A percentile compares a stretch with the other conserved stretches of the same genome.
Evolutionary conservation across 1,140 invertebrate species (phyloP).

Genomic region (Drosophila takahashii): DNA sequence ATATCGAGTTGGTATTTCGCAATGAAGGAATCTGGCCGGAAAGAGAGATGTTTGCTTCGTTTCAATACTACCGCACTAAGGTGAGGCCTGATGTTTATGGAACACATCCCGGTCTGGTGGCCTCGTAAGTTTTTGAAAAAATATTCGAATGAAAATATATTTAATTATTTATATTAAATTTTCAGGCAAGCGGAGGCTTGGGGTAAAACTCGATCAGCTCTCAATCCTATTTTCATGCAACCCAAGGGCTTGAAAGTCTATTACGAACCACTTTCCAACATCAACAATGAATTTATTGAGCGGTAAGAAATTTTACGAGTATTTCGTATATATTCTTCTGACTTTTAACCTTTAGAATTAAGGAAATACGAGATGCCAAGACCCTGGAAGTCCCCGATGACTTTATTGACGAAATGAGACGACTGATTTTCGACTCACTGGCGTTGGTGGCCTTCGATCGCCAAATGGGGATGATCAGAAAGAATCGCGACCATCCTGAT

Average conservation of each 20-base stretch:
- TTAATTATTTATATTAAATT: too few relatives aligned
- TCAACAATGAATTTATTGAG: constrained; percentile 71
- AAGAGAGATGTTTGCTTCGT: constrained; percentile 46
- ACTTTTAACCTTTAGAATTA: constrained; percentile 37
- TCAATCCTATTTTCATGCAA: constrained; percentile 74
- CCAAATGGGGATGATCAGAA: constrained; percentile 85
- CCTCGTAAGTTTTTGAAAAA: background rate
- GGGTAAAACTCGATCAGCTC: constrained; percentile 26
- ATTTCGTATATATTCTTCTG: too few relatives aligned
- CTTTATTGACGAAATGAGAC: constrained; percentile 88
- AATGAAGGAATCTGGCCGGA: constrained; percentile 74
- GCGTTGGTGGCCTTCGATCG: constrained; percentile 88
- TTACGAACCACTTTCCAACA: constrained; percentile 61
- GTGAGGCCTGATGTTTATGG: constrained; percentile 19
- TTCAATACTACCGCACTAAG: constrained; percentile 47
- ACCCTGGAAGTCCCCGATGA: constrained; percentile 86
- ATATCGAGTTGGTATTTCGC: constrained; percentile 65
- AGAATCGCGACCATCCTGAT: constrained; percentile 18
- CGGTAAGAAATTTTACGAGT: constrained; percentile 32
- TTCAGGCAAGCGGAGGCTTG: constrained; percentile 10
- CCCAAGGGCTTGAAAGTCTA: constrained; percentile 58
- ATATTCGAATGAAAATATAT: background rate
- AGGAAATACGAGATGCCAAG: constrained; percentile 85
- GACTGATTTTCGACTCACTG: constrained; percentile 90
- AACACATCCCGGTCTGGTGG: background rate